Evolutionary conservation across 37 sponge, comb jelly and placozoan species (phyloP), one percentile per base, ranked within the genome.

Genomic region (Spongia lamella): DNA sequence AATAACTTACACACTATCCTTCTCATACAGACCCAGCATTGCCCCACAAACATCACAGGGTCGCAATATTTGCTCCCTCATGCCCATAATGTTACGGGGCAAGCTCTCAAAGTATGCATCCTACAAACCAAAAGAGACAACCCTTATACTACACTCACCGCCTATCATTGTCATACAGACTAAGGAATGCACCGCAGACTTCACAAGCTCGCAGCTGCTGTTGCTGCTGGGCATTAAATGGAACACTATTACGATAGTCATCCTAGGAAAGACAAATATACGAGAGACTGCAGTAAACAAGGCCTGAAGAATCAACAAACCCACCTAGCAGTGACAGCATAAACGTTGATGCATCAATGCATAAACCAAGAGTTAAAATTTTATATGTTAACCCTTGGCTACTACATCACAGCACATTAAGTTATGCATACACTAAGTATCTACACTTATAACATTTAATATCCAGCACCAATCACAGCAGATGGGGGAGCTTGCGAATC

Each of bases 161-260:
- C 55, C 96, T 66, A 79, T 98, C 99, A 73, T 98, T 98, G 84
- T 98, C 99, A 67, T 98, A 93, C 76, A 97, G 91, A 73, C 96
- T 90, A 38, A 98, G 91, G 62, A 96, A 95, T 25, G 99, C 99
- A n/a, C 96, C 96, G 79, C 99, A 98, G 65, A 91, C 88, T 67
- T 98, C 99, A 73, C 99, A 98, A n/a, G 97, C 99, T 21, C 95
- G 61, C 39, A 98, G 93, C 61, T 93, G 89, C 87, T 98, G 99
- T 62, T 95, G 96, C 73, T 98, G 99, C 34, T 81, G 87, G 6
- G 94, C 87, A 49, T 88, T 79, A 1, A 83, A 76, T 16, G 99
- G 96, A 16, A 94, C 63, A 78, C 72, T 53, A 27, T 70, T 64
- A 62, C 88, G 83, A 55, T 94, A 98, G 38, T 92, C 93, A 16